phyloP scores from a whole-genome alignment of 2,797 vertebrate genomes.

The Heliangelus exortis region DNA sequence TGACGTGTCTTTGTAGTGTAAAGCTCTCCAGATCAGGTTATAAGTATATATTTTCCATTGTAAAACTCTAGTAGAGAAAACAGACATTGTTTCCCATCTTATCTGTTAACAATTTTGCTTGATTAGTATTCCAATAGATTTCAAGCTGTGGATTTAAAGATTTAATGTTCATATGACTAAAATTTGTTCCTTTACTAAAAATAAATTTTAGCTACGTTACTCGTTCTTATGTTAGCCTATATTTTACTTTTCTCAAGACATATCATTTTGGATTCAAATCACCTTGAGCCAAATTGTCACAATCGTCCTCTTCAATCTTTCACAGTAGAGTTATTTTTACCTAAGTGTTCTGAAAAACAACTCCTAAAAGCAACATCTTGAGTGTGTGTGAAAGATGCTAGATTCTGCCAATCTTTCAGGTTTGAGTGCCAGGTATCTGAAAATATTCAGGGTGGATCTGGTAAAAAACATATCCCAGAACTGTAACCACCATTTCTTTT shows the following conservation, averaged over 20 bases:
- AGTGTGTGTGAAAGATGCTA: neutral
- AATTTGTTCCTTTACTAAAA: neutral
- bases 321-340: neutral
- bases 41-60: neutral
- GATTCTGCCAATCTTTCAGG: neutral
- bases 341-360: neutral
- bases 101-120: constrained; percentile 35
- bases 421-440: too few species aligned
- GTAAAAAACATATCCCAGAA: neutral
- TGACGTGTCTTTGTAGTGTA: constrained; percentile 14
- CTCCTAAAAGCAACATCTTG: neutral
- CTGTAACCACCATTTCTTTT: neutral
- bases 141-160: constrained; percentile 6
- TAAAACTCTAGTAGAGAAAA: constrained; percentile 41
- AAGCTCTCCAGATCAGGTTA: constrained; percentile 43
- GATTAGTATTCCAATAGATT: constrained; percentile 15
- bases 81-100: constrained; percentile 12
- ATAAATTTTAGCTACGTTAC: neutral
- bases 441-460: neutral
- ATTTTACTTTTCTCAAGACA: neutral
- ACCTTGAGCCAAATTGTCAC: neutral
- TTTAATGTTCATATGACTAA: neutral
- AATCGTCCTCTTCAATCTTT: neutral
- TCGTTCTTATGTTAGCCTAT: neutral
- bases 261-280: neutral